Conservation (phyloP, 2,113 vertebrate species). For the Ailurus styani region DNA sequence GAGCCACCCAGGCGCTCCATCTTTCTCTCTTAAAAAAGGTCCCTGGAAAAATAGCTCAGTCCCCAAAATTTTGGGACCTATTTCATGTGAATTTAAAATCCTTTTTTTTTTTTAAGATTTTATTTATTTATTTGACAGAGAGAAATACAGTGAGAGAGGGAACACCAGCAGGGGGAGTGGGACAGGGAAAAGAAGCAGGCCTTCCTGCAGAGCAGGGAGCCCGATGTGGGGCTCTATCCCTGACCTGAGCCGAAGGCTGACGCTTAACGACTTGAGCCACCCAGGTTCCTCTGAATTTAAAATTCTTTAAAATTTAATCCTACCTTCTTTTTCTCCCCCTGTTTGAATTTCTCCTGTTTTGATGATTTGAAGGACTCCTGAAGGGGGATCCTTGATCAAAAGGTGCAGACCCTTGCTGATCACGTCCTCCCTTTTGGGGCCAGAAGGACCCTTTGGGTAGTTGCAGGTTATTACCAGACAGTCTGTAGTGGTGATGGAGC, state of each 20-base stretch:
- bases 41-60: neutral
- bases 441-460: neutral
- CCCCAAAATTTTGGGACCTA: neutral
- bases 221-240: too few species aligned
- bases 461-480: neutral
- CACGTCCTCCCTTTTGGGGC: neutral
- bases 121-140: too few species aligned
- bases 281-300: too few species aligned
- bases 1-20: too few species aligned
- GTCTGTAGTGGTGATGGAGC: neutral
- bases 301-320: neutral
- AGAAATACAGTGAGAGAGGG: too few species aligned
- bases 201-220: too few species aligned
- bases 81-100: neutral
- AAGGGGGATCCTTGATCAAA: neutral
- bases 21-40: neutral
- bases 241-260: too few species aligned
- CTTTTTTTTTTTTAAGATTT: too few species aligned
- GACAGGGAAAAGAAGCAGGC: too few species aligned
- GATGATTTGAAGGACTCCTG: neutral
- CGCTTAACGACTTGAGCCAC: too few species aligned
- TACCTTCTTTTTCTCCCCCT: neutral
- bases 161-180: too few species aligned
- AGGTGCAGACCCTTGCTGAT: rapidly evolving
- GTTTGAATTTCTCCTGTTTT: neutral